Evolutionary conservation across 2,797 vertebrate species (phyloP), one percentile per base, ranked within the genome.

Genomic region (Melanitta fusca): DNA sequence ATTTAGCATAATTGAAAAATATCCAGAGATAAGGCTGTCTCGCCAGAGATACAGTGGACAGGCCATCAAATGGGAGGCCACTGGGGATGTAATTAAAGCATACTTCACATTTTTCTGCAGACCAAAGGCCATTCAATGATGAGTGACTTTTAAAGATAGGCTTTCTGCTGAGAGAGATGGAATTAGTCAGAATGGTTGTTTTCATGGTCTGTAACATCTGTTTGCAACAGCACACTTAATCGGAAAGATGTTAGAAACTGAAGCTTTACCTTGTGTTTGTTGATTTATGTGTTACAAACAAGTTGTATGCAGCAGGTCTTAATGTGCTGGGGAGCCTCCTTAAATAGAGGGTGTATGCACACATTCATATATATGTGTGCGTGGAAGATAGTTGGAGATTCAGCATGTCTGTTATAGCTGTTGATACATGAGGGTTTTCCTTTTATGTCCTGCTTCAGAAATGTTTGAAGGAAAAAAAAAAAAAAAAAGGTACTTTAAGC

Each of bases 91-190:
- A 96, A 96, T 91, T 84, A 97, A 84, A 90, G 93, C 95, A 97
- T 96, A 68, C 96, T 97, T 95, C 89, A 96, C 95, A 96, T 96
- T 95, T 93, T 97, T 97, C 95, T 57, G n/a, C 61, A 95, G 82
- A 94, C 88, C 80, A 93, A 84, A 87, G 88, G 90, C 87, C 43
- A 24, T 92, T 93, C 95, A 95, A 92, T 91, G 89, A 85, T 90
- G 95, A 97, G 89, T 88, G 85, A 94, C 96, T 97, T 94, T 89
- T 87, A 91, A 95, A 95, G 84, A 93, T 8, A 91, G 84, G 13
- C 60, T 93, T 96, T 95, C 89, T 97, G 80, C 69, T 89, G 60
- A 73, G 82, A 85, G 86, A 89, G 62, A 60, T 81, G 60, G 80
- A 96, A 96, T 97, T 97, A 96, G 64, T 80, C 62, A 62, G 83